Evolutionary conservation across 2,888 invertebrate species (phyloP).

Genomic region (Caenorhabditis wallacei): DNA sequence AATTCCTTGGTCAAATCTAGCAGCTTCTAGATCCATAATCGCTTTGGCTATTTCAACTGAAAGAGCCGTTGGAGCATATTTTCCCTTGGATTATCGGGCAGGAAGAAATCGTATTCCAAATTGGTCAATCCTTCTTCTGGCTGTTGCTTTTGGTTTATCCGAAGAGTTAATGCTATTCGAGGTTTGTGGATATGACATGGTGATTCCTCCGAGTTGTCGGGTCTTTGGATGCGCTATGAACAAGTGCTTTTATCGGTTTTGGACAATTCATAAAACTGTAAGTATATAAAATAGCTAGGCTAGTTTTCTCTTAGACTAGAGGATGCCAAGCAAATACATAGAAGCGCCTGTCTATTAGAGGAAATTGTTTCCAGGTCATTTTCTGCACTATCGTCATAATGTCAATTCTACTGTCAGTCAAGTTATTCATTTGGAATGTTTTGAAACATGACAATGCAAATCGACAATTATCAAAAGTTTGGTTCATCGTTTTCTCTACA

Average conservation of each 20-base stretch:
- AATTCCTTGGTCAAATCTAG: conserved; percentile 32
- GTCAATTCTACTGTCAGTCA: conserved; percentile 1
- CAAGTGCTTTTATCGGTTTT: conserved; percentile 30
- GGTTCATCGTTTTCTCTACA: background rate
- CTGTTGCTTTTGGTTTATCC: background rate
- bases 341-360: background rate
- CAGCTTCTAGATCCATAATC: conserved; percentile 35
- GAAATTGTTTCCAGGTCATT: background rate
- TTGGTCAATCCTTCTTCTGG: background rate
- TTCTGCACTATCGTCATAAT: conserved; percentile 8
- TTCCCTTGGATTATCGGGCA: conserved; percentile 6
- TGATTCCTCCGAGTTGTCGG: conserved; percentile 5
- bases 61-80: conserved; percentile 16
- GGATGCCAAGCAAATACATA: no score
- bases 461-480: conserved; percentile 17
- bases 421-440: conserved; percentile 8
- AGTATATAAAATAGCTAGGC: no score
- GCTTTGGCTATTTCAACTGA: conserved; percentile 13
- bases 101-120: background rate
- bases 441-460: background rate
- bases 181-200: conserved; percentile 11
- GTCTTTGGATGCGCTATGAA: conserved; percentile 31
- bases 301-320: no score
- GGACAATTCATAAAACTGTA: conserved; percentile 36
- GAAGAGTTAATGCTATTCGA: conserved; percentile 15